Conservation (phyloP, 2,113 vertebrate genomes). For the Carollia perspicillata region DNA sequence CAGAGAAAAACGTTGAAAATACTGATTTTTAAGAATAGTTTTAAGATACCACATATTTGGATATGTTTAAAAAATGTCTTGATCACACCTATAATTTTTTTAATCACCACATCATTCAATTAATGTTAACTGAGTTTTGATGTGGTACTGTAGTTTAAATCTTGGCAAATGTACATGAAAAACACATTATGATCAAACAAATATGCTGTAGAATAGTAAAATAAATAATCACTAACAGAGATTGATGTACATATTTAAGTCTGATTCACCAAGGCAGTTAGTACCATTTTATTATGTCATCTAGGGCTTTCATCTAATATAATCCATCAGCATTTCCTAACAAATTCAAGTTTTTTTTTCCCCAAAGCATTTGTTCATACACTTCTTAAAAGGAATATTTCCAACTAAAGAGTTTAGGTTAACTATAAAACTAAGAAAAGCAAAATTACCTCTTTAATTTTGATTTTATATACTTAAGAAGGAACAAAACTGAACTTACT, state of each 20-base stretch:
- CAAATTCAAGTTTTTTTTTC: not conserved
- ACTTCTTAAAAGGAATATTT: constrained; percentile 33
- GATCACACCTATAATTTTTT: not conserved
- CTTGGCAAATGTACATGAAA: constrained; percentile 30
- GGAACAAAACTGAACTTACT: not conserved
- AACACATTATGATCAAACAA: constrained; percentile 44
- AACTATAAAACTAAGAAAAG: constrained; percentile 32
- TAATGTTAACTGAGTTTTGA: constrained; percentile 36
- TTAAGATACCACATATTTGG: constrained; percentile 1
- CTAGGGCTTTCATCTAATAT: not conserved
- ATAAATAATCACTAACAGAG: constrained; percentile 4
- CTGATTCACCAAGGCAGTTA: constrained; percentile 11
- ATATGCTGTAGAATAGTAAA: constrained; percentile 41
- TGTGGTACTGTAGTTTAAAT: constrained; percentile 47
- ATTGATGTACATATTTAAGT: not conserved
- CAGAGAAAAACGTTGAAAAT: not conserved
- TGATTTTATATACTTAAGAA: not conserved
- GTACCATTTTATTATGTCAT: constrained; percentile 32
- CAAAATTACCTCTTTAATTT: not conserved
- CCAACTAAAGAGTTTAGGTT: not conserved
- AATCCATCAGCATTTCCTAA: constrained; percentile 47
- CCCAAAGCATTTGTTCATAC: not conserved
- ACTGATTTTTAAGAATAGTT: constrained; percentile 43
- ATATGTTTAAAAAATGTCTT: constrained; percentile 62
- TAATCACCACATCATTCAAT: not conserved